These are phyloP conservation scores for Eubucco bourcierii DNA, from an alignment of 2,113 vertebrate species.

Conservation along the genomic window DNA sequence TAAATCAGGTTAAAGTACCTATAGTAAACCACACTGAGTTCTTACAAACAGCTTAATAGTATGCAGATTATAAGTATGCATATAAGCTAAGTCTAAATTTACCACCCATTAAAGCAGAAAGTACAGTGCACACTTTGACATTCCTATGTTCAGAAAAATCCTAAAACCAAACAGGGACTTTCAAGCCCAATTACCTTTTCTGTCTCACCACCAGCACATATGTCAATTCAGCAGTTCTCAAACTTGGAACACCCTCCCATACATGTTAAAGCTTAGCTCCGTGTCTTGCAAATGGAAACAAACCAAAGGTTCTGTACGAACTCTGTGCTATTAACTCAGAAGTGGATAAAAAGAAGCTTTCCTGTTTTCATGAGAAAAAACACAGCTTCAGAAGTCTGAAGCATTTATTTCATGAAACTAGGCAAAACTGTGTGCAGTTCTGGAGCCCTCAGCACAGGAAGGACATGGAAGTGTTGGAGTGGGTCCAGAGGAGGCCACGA, in stretches of 20 bases:
- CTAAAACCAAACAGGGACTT: constrained; percentile 11
- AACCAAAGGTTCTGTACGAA: neutral
- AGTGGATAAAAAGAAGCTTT: neutral
- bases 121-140: neutral
- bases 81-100: neutral
- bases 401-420: rapidly evolving
- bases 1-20: neutral
- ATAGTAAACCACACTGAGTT: neutral
- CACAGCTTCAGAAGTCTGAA: neutral
- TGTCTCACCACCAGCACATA: neutral
- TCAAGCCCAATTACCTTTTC: constrained; percentile 34
- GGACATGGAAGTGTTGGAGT: no score
- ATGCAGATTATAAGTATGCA: neutral
- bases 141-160: neutral
- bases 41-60: neutral
- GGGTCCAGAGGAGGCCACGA: no score
- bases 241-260: constrained; percentile 14
- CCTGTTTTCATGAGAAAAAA: neutral
- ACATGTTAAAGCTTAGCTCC: neutral
- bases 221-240: constrained; percentile 19
- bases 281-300: neutral
- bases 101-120: neutral
- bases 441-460: no score
- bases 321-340: neutral
- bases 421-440: no score